phyloP scores from a whole-genome alignment of 2,797 vertebrate species.

The Natrix natrix region DNA sequence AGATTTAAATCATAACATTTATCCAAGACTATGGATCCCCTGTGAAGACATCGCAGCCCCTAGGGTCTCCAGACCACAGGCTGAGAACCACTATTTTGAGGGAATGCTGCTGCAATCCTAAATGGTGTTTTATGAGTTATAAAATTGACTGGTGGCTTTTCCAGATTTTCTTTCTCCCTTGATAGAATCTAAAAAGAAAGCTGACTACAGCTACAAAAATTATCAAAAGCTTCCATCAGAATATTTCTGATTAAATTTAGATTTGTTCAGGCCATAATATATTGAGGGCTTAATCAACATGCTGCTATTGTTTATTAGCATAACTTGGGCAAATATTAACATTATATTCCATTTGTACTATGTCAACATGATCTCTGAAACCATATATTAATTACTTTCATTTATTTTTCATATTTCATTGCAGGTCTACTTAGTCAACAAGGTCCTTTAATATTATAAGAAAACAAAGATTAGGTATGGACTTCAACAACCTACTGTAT shows the following conservation, averaged over 20 bases:
- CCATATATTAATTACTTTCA: background rate
- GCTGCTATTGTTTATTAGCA: background rate
- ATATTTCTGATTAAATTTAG: background rate
- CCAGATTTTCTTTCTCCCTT: background rate
- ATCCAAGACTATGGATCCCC: background rate
- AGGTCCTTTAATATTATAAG: background rate
- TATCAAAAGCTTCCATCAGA: background rate
- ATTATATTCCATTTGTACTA: background rate
- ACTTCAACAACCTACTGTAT: background rate
- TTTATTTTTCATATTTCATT: slow-evolving; percentile 1
- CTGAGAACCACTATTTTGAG: background rate
- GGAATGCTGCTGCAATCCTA: background rate
- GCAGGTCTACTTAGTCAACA: background rate
- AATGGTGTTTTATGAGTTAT: background rate
- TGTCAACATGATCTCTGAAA: background rate
- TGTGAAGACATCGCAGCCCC: background rate
- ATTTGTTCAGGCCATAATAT: background rate
- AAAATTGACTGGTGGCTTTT: background rate
- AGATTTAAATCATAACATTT: background rate
- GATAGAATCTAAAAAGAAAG: background rate
- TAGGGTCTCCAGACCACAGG: background rate
- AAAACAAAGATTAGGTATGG: background rate
- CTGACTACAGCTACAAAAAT: background rate
- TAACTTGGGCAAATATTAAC: background rate
- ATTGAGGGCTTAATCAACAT: background rate